Evolutionary conservation across 1,140 invertebrate genomes (phyloP).

Genomic region (Dreissena polymorpha): DNA sequence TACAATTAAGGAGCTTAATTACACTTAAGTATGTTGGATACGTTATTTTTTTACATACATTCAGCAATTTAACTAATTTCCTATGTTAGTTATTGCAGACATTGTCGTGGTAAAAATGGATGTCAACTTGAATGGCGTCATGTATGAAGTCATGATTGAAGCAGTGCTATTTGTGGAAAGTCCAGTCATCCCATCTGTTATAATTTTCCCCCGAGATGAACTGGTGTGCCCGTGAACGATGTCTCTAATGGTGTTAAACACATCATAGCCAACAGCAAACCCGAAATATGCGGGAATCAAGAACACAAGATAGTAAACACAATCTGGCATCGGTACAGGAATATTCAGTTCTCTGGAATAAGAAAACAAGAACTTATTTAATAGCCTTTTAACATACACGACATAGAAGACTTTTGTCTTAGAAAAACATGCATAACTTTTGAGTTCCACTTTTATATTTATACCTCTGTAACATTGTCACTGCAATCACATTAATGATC

Average conservation of each 20-base stretch:
- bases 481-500: too few species aligned
- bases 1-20: too few species aligned
- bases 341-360: conserved; percentile 58
- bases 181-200: conserved; percentile 40
- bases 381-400: neutral
- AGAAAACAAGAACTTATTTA: conserved; percentile 5
- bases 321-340: conserved; percentile 58
- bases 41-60: too few species aligned
- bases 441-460: too few species aligned
- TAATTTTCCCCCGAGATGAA: conserved; percentile 43
- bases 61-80: too few species aligned
- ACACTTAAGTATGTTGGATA: too few species aligned
- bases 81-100: too few species aligned
- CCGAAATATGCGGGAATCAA: conserved; percentile 69
- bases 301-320: conserved; percentile 59
- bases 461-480: too few species aligned
- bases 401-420: neutral
- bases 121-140: too few species aligned
- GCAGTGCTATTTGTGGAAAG: conserved; percentile 29
- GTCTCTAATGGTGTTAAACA: conserved; percentile 63
- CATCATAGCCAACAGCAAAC: conserved; percentile 70
- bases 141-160: too few species aligned
- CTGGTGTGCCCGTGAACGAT: conserved; percentile 42
- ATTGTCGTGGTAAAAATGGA: too few species aligned
- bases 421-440: too few species aligned